Evolutionary conservation across 2,113 vertebrate species (phyloP), one percentile per base, ranked within the genome.

Genomic region (Oreochromis aureus): DNA sequence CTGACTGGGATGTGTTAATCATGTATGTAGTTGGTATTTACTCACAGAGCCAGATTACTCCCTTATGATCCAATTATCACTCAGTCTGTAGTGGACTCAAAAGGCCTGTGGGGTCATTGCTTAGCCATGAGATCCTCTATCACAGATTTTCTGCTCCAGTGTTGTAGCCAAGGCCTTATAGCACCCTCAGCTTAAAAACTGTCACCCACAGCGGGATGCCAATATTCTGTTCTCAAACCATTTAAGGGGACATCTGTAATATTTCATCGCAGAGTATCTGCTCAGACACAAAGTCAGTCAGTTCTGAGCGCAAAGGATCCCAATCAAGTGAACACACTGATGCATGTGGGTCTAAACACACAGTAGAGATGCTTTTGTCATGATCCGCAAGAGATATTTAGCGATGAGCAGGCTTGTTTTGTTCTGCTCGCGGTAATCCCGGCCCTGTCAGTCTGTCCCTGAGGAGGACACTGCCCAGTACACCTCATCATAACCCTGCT

Each of bases 1-100:
- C 73, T 86, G 69, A 36, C 83, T 78, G 55, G 27, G 66, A 81
- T 85, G 76, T 91, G 89, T 90, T 92, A 93, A 94, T 93, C 84
- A 91, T 89, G 86, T 89, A 93, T 86, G 81, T 83, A 81, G 85
- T 86, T 93, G 87, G 84, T 93, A 91, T 93, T 92, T 95, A 92
- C 89, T 82, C 89, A 91, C 87, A 91, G 91, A 94, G 90, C 89
- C 89, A 87, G 85, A 93, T 92, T 87, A 95, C 82, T 90, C 86
- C 80, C 88, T 91, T 93, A 92, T 93, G 91, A 92, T 95, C 91
- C 91, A 92, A 92, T 94, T 93, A 90, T 94, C 84, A 81, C 83
- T 85, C 86, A 5, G 89, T 80, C 82, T 87, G 82, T 69, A 80
- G 89, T 87, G 79, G 82, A 91, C 84, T 88, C 87, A 7, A 48